Percentiles rank a stretch among this genome's conserved stretches.
phyloP scores from a whole-genome alignment of 2,113 vertebrate genomes.

The Vombatus ursinus region DNA sequence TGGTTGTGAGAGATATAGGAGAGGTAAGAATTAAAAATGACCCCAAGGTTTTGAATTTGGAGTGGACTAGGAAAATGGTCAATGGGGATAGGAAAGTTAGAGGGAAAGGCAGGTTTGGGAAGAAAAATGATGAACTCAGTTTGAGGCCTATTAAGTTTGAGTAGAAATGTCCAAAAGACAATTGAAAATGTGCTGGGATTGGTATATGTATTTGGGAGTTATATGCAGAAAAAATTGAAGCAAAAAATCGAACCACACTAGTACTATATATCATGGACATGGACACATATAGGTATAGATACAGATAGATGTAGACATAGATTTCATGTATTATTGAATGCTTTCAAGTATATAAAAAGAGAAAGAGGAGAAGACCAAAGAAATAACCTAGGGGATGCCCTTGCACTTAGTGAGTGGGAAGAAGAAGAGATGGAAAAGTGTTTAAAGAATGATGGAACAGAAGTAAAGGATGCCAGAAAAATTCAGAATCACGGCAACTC shows the following conservation, averaged over 20 bases:
- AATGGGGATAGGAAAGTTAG: too few species aligned
- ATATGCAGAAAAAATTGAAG: neutral
- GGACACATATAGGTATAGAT: too few species aligned
- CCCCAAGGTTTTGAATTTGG: neutral
- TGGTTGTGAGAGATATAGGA: neutral
- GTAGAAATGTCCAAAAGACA: neutral
- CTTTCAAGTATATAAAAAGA: neutral
- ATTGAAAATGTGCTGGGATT: neutral
- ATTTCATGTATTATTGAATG: neutral
- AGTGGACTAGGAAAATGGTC: neutral
- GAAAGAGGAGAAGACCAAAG: neutral
- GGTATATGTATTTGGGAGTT: neutral
- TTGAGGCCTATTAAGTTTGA: neutral
- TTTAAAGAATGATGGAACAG: too few species aligned
- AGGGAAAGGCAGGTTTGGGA: too few species aligned
- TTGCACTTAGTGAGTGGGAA: neutral
- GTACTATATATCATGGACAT: too few species aligned
- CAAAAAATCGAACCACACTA: too few species aligned
- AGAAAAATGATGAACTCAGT: neutral
- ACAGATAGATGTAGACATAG: too few species aligned
- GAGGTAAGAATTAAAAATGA: too few species aligned
- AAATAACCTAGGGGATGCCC: neutral
- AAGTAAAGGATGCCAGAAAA: too few species aligned
- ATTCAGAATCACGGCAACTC: too few species aligned
- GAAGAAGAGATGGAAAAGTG: neutral